These are phyloP conservation scores for Rhadina sibilatrix DNA, from an alignment of 2,113 vertebrate species.

Conservation along the genomic window DNA sequence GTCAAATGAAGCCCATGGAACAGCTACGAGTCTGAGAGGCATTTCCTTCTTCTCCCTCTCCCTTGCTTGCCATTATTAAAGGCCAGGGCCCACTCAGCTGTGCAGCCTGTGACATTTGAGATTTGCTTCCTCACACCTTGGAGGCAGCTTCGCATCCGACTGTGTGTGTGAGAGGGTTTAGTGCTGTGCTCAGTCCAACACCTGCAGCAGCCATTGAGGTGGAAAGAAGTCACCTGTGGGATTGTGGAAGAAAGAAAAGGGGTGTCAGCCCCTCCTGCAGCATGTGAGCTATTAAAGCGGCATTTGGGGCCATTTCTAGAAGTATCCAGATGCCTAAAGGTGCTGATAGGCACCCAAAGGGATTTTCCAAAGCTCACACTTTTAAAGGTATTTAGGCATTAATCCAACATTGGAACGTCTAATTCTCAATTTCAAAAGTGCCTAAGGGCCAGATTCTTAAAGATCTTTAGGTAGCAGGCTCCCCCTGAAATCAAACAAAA, in stretches of 20 bases:
- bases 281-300: background rate
- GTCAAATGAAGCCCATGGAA: background rate
- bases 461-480: background rate
- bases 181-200: background rate
- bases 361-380: slow-evolving; percentile 54
- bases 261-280: background rate
- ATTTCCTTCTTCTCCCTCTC: background rate
- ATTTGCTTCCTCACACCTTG: accelerated
- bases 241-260: background rate
- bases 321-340: slow-evolving; percentile 21
- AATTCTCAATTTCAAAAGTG: slow-evolving; percentile 57
- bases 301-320: slow-evolving; percentile 19
- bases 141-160: background rate
- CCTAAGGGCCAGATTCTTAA: slow-evolving; percentile 60
- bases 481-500: slow-evolving; percentile 49
- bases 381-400: slow-evolving; percentile 63
- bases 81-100: background rate
- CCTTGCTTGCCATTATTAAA: background rate
- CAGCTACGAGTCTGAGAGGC: background rate
- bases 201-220: background rate
- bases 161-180: accelerated
- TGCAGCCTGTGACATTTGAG: background rate
- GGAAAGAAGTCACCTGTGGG: background rate
- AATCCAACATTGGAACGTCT: slow-evolving; percentile 43
- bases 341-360: slow-evolving; percentile 39